Evolutionary conservation across 2,888 invertebrate species (phyloP).

Genomic region (Microctonus aethiopoides): DNA sequence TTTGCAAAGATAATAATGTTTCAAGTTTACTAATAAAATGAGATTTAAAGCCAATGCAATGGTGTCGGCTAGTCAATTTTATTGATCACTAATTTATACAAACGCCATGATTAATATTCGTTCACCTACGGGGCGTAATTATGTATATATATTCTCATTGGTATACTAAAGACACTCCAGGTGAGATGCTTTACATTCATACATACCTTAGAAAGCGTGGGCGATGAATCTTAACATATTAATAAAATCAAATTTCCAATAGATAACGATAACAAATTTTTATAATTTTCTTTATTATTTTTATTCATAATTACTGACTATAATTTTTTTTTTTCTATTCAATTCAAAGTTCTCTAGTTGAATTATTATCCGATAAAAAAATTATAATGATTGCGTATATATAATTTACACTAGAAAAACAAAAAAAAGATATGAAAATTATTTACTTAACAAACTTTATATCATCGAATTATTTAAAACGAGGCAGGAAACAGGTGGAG

Average conservation of each 20-base stretch:
- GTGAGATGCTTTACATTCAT: constrained; percentile 40
- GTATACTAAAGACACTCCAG: constrained; percentile 39
- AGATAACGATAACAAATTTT: neutral
- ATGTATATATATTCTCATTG: constrained; percentile 51
- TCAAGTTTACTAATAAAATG: constrained; percentile 7
- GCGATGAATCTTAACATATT: constrained; percentile 44
- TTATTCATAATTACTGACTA: too few species aligned
- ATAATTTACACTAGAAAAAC: neutral
- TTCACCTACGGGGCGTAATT: constrained; percentile 50
- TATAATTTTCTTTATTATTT: too few species aligned
- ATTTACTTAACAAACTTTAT: neutral
- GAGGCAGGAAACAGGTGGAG: constrained; percentile 35
- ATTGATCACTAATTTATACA: constrained; percentile 51
- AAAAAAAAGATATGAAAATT: neutral
- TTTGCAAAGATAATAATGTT: constrained; percentile 5
- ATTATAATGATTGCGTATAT: neutral
- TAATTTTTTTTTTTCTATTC: too few species aligned
- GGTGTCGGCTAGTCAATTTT: constrained; percentile 42
- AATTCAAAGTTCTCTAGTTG: too few species aligned
- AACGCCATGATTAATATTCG: constrained; percentile 49
- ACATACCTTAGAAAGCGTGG: constrained; percentile 39
- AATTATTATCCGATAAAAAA: too few species aligned
- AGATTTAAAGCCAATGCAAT: constrained; percentile 17
- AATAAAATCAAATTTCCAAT: constrained; percentile 40
- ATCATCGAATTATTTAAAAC: neutral